Evolutionary conservation across 2,888 invertebrate species (phyloP), one percentile per base, ranked within the genome.

Genomic region (Cetonia aurata): DNA sequence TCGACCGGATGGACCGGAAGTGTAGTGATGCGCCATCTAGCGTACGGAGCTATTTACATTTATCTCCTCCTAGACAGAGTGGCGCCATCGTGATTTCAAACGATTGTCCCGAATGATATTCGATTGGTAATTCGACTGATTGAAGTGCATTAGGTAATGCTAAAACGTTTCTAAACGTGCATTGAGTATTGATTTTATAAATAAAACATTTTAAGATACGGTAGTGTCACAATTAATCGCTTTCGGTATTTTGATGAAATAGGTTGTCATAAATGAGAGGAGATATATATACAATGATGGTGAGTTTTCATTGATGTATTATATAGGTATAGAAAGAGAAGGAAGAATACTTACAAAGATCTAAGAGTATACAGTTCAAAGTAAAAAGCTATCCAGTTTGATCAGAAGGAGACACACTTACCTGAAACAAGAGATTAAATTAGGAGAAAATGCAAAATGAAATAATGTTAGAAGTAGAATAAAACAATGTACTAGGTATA

Each of bases 1-100:
- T 79, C 78, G 79, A 80, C 77, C 78, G 74, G 76, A 76, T 75
- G 74, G 62, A 67, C 74, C 71, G 73, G 73, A 75, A 73, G 70
- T 65, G 66, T 62, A 3, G 68, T 62, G 75, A 71, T 74, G 55
- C 71, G 78, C 78, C 79, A 77, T 78, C 79, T 80, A 75, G 73
- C 73, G 76, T 71, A 52, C 46, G 46, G 70, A 68, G 71, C 65
- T 33, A n/a, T 25, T 25, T 60, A 37, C 66, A 56, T 25, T 44
- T 56, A 41, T 33, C 37, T 52, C 52, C 62, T 33, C 15, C 31
- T 59, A 59, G 52, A 71, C 66, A 25, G 66, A 25, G 69, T 69
- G 69, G 71, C 69, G 69, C 69, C 73, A 68, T 65, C 56, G 17
- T 4, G 25, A 4, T 3, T 25, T 25, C 25, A 25, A 25, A 25